These are phyloP conservation scores for Oostethus manadensis DNA, from an alignment of 2,113 vertebrate species.

Conservation along the genomic window DNA sequence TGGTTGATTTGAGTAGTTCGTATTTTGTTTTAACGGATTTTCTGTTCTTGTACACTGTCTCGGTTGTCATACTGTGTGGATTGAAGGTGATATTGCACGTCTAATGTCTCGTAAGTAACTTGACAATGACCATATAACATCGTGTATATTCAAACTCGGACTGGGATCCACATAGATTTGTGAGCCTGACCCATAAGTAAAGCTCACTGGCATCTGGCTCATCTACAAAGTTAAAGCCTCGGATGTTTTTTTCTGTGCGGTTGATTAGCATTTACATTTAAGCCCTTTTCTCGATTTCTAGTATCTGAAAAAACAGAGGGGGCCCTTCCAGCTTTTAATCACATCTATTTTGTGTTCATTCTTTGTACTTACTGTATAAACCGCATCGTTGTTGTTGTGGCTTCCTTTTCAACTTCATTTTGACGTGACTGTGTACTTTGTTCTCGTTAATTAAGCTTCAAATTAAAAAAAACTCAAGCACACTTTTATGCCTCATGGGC, in stretches of 20 bases:
- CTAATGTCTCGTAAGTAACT: too few relatives aligned
- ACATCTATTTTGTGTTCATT: background rate
- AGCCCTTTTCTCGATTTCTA: background rate
- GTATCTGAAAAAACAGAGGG: background rate
- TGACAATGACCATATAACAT: too few relatives aligned
- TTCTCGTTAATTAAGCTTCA: background rate
- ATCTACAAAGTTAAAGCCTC: background rate
- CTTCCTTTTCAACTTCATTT: background rate
- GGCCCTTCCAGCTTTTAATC: background rate
- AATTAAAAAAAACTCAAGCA: background rate
- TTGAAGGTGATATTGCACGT: too few relatives aligned
- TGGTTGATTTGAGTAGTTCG: too few relatives aligned
- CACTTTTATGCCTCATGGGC: background rate
- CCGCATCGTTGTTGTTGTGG: background rate
- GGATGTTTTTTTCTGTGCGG: background rate
- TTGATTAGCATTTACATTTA: background rate
- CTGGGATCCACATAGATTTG: too few relatives aligned
- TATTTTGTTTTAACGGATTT: too few relatives aligned
- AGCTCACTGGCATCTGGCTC: background rate
- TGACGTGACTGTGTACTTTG: background rate
- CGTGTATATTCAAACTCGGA: too few relatives aligned
- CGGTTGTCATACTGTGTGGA: too few relatives aligned
- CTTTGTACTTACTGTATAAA: background rate
- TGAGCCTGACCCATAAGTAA: too few relatives aligned
- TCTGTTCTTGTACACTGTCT: too few relatives aligned